These are phyloP conservation scores for Dolichomitus sp. DNA, from an alignment of 2,888 invertebrate species.

Conservation along the genomic window DNA sequence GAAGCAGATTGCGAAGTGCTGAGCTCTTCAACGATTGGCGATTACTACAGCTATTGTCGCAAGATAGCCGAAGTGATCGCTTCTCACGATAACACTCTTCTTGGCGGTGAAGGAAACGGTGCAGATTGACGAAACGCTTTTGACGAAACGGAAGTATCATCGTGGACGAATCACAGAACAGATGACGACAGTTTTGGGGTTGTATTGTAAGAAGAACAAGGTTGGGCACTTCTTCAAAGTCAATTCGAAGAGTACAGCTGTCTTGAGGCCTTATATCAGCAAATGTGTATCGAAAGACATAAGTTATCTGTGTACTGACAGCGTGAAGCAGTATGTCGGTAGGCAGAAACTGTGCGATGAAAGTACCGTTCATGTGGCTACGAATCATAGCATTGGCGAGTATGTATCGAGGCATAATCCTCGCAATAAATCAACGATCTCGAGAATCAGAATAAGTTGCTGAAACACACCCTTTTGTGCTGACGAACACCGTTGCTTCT, in stretches of 20 bases:
- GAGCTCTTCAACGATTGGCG: not conserved
- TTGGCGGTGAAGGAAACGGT: no score
- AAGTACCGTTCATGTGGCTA: not conserved
- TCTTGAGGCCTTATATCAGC: not conserved
- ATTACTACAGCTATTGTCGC: not conserved
- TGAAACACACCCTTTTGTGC: no score
- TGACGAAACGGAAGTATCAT: no score
- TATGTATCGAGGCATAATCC: not conserved
- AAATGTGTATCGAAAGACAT: not conserved
- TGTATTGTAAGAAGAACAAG: not conserved
- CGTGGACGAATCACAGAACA: no score
- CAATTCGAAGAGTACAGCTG: not conserved
- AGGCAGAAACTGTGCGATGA: not conserved
- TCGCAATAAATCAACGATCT: no score
- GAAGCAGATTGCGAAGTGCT: not conserved
- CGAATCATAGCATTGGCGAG: not conserved
- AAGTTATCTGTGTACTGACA: not conserved
- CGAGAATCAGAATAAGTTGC: no score
- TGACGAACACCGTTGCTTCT: no score
- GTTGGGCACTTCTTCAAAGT: not conserved
- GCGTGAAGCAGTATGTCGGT: not conserved
- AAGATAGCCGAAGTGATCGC: not conserved
- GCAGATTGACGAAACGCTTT: no score
- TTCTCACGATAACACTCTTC: no score
- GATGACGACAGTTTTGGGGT: not conserved